phyloP scores from a whole-genome alignment of 92 coral and sea anemone genomes.

The Chrysogorgia sp. region DNA sequence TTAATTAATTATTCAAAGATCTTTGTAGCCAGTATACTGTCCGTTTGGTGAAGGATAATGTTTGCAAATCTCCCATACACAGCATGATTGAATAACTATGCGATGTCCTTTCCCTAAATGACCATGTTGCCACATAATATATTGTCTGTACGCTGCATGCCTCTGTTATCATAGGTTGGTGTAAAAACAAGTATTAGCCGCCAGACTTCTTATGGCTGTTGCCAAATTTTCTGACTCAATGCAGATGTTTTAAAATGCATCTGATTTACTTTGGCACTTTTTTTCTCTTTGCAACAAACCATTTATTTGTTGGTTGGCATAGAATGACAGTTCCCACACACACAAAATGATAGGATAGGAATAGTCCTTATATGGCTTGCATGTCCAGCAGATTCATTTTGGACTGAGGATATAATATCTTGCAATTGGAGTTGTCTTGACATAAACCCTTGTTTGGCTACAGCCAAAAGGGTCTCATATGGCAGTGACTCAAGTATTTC shows the following conservation, averaged over 20 bases:
- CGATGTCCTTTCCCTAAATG: too few relatives aligned
- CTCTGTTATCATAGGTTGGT: constrained; percentile 48
- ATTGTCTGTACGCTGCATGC: constrained; percentile 51
- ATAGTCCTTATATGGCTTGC: too few relatives aligned
- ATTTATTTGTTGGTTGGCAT: constrained; percentile 16
- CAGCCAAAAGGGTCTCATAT: too few relatives aligned
- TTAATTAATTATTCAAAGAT: too few relatives aligned
- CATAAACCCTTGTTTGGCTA: constrained; percentile 2
- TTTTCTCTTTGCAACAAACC: constrained; percentile 30
- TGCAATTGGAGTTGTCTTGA: too few relatives aligned
- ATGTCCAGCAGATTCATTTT: too few relatives aligned
- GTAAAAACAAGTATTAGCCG: constrained; percentile 46
- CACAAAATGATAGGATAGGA: constrained; percentile 14
- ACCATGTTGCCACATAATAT: too few relatives aligned
- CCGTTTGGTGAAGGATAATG: constrained; percentile 44
- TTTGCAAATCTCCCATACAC: constrained; percentile 42
- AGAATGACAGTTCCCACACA: too few relatives aligned
- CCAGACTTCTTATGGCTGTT: constrained; percentile 47
- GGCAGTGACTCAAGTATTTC: too few relatives aligned
- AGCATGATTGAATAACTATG: constrained; percentile 44
- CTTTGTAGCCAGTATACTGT: constrained; percentile 55
- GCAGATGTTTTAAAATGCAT: constrained; percentile 44
- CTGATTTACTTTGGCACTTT: constrained; percentile 11
- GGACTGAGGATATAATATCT: too few relatives aligned
- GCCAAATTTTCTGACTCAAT: constrained; percentile 47